A percentile compares a stretch with the other conserved stretches of the same genome.
Conservation (phyloP, 2,797 vertebrate species). For the Pagetopsis macropterus region DNA sequence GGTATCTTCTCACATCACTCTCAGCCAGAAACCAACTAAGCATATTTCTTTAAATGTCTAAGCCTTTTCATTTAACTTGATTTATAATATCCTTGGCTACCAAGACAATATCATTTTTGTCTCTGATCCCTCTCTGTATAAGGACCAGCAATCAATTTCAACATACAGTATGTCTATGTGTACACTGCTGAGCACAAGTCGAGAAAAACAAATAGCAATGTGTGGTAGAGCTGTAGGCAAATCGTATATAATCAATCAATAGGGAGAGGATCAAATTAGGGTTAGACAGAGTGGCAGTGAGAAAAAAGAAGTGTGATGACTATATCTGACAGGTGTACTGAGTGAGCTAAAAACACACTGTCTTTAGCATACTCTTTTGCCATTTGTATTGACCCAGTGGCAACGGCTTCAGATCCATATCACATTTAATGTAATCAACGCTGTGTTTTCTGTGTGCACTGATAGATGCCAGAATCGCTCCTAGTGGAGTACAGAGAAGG, state of each 20-base stretch:
- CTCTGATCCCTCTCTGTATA: not conserved
- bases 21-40: no score
- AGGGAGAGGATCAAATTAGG: not conserved
- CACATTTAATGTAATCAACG: slow-evolving; percentile 63
- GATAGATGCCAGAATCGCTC: slow-evolving; percentile 30
- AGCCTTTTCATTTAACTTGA: slow-evolving; percentile 20
- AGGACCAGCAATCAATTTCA: not conserved
- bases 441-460: slow-evolving; percentile 50
- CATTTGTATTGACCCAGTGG: slow-evolving; percentile 63
- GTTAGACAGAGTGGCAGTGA: slow-evolving; percentile 12
- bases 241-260: not conserved
- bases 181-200: not conserved
- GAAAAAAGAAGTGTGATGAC: slow-evolving; percentile 17
- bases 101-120: not conserved
- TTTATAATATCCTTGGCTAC: not conserved
- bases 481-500: slow-evolving; percentile 12
- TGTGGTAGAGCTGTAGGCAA: not conserved
- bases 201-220: not conserved
- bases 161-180: not conserved
- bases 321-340: slow-evolving; percentile 51
- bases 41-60: slow-evolving; percentile 1
- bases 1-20: no score
- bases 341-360: slow-evolving; percentile 38
- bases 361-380: slow-evolving; percentile 48
- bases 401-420: slow-evolving; percentile 56